Percentiles rank a stretch among this genome's conserved stretches.
phyloP scores from a whole-genome alignment of 2,797 vertebrate species.

The Taenioides sp. region DNA sequence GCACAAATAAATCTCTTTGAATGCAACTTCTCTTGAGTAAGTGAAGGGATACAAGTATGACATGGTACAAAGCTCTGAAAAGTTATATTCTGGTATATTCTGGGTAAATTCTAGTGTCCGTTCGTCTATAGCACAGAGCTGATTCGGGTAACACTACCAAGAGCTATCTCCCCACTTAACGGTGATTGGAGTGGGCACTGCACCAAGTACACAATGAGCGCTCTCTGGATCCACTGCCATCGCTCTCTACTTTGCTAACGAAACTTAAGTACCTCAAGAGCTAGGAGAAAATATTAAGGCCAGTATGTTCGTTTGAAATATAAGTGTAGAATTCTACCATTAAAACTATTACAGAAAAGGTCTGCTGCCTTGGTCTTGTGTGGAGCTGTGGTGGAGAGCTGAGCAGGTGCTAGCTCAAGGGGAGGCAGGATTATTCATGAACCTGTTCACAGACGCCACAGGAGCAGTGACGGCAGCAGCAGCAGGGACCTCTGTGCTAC shows the following conservation, averaged over 20 bases:
- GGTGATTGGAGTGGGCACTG: no score
- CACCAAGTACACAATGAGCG: no score
- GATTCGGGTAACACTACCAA: no score
- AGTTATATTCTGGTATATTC: no score
- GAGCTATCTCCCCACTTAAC: no score
- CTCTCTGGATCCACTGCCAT: no score
- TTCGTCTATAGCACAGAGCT: no score
- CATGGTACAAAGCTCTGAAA: no score
- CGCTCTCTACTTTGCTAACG: neutral
- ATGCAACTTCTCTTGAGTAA: no score
- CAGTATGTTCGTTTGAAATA: neutral
- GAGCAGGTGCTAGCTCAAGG: constrained; percentile 1
- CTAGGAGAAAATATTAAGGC: neutral
- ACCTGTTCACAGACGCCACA: constrained; percentile 1
- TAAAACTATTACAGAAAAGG: neutral
- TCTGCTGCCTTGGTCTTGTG: neutral
- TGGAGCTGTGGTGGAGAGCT: neutral
- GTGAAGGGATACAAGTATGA: no score
- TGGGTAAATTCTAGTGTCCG: no score
- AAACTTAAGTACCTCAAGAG: neutral
- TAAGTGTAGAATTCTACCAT: neutral
- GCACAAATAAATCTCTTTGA: no score
- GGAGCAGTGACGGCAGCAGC: constrained; percentile 6
- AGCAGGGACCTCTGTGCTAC: constrained; percentile 10
- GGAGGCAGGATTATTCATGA: constrained; percentile 8